Base-by-base conservation (phyloP, 2,113 vertebrate genomes). In the Bujurquina vittata region DNA sequence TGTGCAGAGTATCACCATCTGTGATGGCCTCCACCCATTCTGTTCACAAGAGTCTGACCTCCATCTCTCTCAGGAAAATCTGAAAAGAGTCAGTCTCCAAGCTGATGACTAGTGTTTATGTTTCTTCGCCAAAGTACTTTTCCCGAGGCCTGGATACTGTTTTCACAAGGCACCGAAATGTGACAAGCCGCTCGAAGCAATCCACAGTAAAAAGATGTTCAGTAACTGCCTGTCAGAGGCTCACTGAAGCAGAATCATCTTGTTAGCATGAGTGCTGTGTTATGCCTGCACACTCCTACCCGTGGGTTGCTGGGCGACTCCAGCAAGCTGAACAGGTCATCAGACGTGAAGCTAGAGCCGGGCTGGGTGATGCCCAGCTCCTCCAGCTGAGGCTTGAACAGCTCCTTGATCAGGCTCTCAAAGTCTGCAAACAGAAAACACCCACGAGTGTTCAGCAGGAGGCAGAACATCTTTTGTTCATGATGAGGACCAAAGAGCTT, bases 321-420 rank as follows among this genome's bases (percentile, higher is more conserved):
- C 86, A 95, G 55, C 40, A 95, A 81, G 77, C 12, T 87, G 61
- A 87, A 91, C 78, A 94, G 87, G 81, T 96, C 95, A 26, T 77
- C 90, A 8, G 89, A 77, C 2, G 88, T 92, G 63, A 92, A 79
- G 7, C 60, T 65, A 1, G 31, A 67, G 31, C 85, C 33, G 18
- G 90, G 89, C 82, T 88, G 92, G 23, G 37, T 55, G 17, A 84
- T 46, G 37, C 69, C 87, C 62, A 86, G 29, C 60, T 94, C 94
- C 49, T 96, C 92, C 84, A 95, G 60, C 40, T 96, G 96, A 84
- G 94, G 33, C 75, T 86, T 91, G 87, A 98, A 96, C 31, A 97
- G 92, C 73, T 95, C 96, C 90, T 91, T 94, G 83, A 96, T 94
- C 91, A 95, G 91, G 35, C 89, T 94, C 89, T 97, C 65, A 18